Evolutionary conservation across 1,140 invertebrate genomes (phyloP).

Genomic region (Bombus soroeensis): DNA sequence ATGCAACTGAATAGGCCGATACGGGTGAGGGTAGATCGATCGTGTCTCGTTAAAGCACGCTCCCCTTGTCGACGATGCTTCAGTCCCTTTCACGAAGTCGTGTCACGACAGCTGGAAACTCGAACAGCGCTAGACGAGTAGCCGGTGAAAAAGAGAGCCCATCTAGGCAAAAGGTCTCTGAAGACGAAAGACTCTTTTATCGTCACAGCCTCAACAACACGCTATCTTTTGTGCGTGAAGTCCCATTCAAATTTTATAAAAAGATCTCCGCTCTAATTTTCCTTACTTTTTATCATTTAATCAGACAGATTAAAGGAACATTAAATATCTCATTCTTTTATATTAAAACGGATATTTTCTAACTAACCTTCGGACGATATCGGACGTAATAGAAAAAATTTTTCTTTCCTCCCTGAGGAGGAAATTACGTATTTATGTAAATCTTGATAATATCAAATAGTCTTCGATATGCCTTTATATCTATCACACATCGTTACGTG

Average conservation of each 20-base stretch:
- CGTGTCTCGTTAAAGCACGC: conserved; percentile 34
- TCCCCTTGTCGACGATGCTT: conserved; percentile 25
- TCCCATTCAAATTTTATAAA: neutral
- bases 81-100: conserved; percentile 46
- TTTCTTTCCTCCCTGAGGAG: neutral
- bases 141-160: conserved; percentile 17
- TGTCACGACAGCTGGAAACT: conserved; percentile 28
- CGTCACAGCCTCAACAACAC: conserved; percentile 64
- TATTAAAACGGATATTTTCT: neutral
- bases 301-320: neutral
- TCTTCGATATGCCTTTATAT: neutral
- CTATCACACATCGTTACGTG: too few relatives aligned
- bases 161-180: neutral
- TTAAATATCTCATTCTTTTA: neutral
- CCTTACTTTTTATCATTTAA: neutral
- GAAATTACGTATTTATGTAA: too few relatives aligned
- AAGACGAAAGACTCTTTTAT: conserved; percentile 40
- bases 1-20: neutral
- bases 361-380: neutral
- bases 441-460: neutral
- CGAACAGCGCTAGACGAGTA: conserved; percentile 5
- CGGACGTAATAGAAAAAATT: neutral
- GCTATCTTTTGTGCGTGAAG: conserved; percentile 3
- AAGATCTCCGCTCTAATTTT: neutral
- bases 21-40: conserved; percentile 12